phyloP scores from a whole-genome alignment of 2,113 vertebrate species.

The Tympanuchus pallidicinctus region DNA sequence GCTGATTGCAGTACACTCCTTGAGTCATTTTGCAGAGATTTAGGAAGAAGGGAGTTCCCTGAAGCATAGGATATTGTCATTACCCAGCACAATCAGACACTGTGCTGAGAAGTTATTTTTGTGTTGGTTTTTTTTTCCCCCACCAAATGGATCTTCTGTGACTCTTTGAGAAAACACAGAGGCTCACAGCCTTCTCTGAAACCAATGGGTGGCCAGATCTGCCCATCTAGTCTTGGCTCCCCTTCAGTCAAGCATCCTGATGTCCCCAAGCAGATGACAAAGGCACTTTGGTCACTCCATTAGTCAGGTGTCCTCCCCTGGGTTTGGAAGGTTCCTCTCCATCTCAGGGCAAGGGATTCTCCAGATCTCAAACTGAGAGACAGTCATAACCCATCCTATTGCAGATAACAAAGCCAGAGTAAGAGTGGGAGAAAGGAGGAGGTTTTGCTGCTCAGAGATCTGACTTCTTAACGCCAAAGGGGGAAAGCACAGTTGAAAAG shows the following conservation, averaged over 20 bases:
- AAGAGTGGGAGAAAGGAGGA: background rate
- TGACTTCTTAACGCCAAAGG: background rate
- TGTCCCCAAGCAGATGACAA: background rate
- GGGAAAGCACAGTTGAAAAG: background rate
- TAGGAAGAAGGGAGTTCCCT: background rate
- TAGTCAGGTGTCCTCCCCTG: background rate
- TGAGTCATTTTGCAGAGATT: background rate
- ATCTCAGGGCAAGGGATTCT: too few species aligned
- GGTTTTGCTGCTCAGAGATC: background rate
- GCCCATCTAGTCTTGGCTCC: background rate
- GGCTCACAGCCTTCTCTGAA: background rate
- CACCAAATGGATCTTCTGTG: background rate
- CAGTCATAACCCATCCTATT: background rate
- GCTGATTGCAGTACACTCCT: background rate
- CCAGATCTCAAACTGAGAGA: background rate
- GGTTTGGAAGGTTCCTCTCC: background rate
- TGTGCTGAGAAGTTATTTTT: background rate
- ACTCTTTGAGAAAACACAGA: background rate
- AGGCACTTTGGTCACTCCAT: background rate
- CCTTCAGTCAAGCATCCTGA: background rate
- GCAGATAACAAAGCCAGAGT: background rate
- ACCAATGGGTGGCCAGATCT: fast-evolving
- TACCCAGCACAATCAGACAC: background rate
- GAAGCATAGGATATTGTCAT: background rate
- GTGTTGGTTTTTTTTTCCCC: background rate